These are phyloP conservation scores for Leucophenga varia DNA, from an alignment of 1,140 invertebrate genomes.

Conservation along the genomic window DNA sequence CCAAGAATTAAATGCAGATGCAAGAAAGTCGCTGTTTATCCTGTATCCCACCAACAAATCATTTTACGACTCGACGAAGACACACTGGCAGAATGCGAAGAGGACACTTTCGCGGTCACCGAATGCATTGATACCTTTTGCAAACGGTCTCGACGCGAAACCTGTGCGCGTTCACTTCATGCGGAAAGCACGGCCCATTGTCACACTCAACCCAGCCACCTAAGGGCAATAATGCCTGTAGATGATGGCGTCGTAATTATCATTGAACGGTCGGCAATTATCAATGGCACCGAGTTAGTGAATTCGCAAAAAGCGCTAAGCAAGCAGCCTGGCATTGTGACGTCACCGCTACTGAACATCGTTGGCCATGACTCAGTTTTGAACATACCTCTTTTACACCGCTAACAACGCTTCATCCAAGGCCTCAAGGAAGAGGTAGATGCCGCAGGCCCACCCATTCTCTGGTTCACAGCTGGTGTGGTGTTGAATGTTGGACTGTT, in stretches of 20 bases:
- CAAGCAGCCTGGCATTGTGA: no score
- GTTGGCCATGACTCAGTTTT: neutral
- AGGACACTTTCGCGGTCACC: conserved; percentile 10
- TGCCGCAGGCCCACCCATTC: conserved; percentile 1
- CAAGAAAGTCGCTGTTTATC: conserved; percentile 17
- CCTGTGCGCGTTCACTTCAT: conserved; percentile 16
- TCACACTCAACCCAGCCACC: conserved; percentile 14
- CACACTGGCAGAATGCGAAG: conserved; percentile 17
- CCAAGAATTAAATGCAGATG: conserved; percentile 11
- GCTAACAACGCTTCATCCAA: conserved; percentile 1
- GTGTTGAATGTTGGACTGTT: neutral
- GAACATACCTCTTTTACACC: conserved; percentile 8
- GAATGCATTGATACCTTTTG: conserved; percentile 16
- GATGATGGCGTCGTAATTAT: conserved; percentile 16
- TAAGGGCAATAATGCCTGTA: conserved; percentile 4
- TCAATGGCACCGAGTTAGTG: conserved; percentile 5
- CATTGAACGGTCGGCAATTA: conserved; percentile 8
- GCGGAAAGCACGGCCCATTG: conserved; percentile 13
- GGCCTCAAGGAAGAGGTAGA: conserved; percentile 1
- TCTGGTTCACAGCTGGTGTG: conserved; percentile 1
- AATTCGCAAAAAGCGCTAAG: conserved; percentile 1
- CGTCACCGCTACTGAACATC: conserved; percentile 3
- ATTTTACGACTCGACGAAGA: conserved; percentile 12
- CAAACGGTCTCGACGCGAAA: conserved; percentile 7
- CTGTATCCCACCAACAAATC: conserved; percentile 11